Conservation (phyloP, 1,140 invertebrate species). For the Apis laboriosa region DNA sequence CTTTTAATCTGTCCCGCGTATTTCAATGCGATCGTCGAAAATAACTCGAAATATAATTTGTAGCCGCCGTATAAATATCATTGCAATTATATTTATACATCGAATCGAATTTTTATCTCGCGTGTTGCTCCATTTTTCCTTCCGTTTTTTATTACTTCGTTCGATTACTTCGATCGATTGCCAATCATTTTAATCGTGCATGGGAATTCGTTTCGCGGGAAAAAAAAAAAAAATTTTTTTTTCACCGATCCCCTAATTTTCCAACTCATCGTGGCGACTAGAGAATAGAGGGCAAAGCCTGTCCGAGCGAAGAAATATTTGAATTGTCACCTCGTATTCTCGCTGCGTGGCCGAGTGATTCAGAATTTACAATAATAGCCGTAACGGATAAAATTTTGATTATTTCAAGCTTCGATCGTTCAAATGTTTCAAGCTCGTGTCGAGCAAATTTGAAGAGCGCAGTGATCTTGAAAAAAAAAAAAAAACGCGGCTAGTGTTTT, state of each 20-base stretch:
- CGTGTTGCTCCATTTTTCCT: too few species aligned
- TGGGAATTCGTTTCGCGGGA: background rate
- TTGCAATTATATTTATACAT: background rate
- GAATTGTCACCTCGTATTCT: slow-evolving; percentile 13
- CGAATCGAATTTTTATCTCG: background rate
- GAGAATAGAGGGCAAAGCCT: background rate
- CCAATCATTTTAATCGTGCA: background rate
- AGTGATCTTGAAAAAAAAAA: too few species aligned
- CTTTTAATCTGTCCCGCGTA: background rate
- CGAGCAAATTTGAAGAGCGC: background rate
- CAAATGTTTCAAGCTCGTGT: background rate
- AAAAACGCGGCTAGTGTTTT: too few species aligned
- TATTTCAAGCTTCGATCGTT: background rate
- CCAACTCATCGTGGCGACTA: too few species aligned
- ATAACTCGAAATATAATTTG: too few species aligned
- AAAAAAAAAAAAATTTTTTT: background rate
- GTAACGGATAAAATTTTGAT: slow-evolving; percentile 23
- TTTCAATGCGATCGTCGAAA: background rate
- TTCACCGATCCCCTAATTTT: too few species aligned
- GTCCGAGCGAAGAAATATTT: background rate
- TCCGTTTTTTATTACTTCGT: background rate
- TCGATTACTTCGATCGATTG: background rate
- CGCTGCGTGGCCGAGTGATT: slow-evolving; percentile 6
- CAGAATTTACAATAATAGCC: slow-evolving; percentile 22
- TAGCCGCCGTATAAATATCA: too few species aligned